Conservation (phyloP, 2,113 vertebrate genomes). For the Athene cunicularia region DNA sequence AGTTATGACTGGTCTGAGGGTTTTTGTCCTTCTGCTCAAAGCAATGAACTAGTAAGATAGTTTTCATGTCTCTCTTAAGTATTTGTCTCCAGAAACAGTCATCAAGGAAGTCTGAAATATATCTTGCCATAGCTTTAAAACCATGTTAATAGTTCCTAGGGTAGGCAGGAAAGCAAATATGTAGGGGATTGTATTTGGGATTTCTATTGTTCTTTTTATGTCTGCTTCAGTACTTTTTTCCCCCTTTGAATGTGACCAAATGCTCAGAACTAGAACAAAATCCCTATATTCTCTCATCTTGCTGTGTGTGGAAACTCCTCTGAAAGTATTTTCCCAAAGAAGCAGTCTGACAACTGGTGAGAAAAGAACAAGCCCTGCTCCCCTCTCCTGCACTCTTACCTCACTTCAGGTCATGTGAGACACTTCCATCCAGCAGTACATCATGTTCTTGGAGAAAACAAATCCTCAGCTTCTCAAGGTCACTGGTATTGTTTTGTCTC, state of each 20-base stretch:
- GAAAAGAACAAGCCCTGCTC: neutral
- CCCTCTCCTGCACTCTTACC: neutral
- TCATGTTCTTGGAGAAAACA: conserved; percentile 28
- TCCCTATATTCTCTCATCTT: neutral
- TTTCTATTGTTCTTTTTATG: neutral
- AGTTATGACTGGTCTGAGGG: neutral
- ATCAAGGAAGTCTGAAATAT: neutral
- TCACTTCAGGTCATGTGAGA: conserved; percentile 23
- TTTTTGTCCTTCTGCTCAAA: neutral
- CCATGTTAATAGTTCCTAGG: neutral
- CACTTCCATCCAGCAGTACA: conserved; percentile 21
- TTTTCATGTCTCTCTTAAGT: neutral
- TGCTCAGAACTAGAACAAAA: conserved; percentile 5
- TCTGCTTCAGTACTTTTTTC: neutral
- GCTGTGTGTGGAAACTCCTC: neutral
- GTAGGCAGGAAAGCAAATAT: neutral
- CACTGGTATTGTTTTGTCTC: conserved; percentile 12
- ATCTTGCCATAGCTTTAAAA: neutral
- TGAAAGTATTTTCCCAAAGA: conserved; percentile 3
- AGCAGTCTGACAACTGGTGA: neutral
- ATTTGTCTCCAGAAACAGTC: neutral
- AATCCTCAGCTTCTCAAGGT: conserved; percentile 44
- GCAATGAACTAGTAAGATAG: neutral
- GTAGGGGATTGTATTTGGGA: neutral
- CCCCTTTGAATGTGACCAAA: neutral